Base-by-base conservation (phyloP, 2,113 vertebrate species). In the Pygoscelis antarcticus region DNA sequence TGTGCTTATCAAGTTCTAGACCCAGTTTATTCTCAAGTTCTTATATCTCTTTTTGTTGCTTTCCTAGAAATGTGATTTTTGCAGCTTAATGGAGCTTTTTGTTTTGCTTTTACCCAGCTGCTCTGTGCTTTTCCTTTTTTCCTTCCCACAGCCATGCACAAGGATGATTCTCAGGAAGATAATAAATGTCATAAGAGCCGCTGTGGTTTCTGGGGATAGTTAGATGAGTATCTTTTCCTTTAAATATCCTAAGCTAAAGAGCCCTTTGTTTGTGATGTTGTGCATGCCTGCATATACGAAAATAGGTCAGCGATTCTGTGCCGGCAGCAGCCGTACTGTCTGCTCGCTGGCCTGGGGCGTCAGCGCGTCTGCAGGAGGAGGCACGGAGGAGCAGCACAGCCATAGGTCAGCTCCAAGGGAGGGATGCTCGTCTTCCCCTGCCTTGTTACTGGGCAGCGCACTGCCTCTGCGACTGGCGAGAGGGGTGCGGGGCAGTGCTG, bases 271-370 rank as follows among this genome's bases (percentile, higher is more conserved):
- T 74, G 93, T 5, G 25, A 58, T 86, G 76, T 27, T 16, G n/a
- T 58, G 61, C 36, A 7, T 87, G 74, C 72, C 91, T 5, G 3
- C 47, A 36, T 7, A 23, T 5, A 66, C 3, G 32, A 87, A 97
- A 96, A 92, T 96, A 96, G 96, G 96, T 96, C 96, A 97, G 89
- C 0, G 83, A 22, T 60, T 78, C 71, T 10, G 86, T 19, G 90
- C 30, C 3, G 22, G 81, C 92, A 44, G 87, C 87, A 34, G 68
- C 38, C 26, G 36, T 3, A 46, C 85, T 68, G 81, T 29, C 79
- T 72, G 76, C 54, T 80, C 11, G 8, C 80, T 70, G 70, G 88
- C 89, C 89, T 8, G 3, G 8, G 93, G 93, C 75, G 65, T 36
- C 89, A 25, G 80, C 10, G 3, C 4, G 65, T 27, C 93, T 58